Evolutionary conservation across 1,140 invertebrate genomes (phyloP), one percentile per base, ranked within the genome.

Genomic region (Drosophila albomicans): DNA sequence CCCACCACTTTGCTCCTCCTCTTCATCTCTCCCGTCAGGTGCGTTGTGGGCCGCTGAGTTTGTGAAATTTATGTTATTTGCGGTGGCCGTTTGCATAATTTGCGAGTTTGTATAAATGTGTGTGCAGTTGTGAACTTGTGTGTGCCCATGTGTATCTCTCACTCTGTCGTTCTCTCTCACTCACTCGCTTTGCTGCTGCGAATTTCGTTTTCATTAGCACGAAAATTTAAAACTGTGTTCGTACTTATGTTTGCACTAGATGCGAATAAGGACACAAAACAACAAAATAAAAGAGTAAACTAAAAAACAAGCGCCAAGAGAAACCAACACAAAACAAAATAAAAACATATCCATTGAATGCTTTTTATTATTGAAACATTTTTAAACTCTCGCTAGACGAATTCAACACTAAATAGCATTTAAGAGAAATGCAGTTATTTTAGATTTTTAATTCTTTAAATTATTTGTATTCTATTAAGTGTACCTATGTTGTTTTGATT

Each of bases 11-110:
- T 38, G 1, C 8, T 10, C 8, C 10, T 30, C n/a, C 38, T 35
- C 28, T 48, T 35, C 20, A 4, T 64, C 35, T 20, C 20, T n/a
- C 38, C 35, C 75, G 68, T 77, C 77, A 84, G 80, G 77, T 88
- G 85, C 74, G 85, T 88, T 86, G 79, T 66, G 64, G 78, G 73
- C 80, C 84, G 84, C 73, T 76, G 79, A 78, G 85, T 66, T 84
- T 88, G 77, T 71, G 80, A 88, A 88, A 88, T 88, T 88, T 88
- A 88, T 88, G 84, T 89, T 88, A 88, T 88, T 88, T 88, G 84
- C 84, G 84, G 84, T 88, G 65, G 85, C 85, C 84, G 84, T 89
- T 88, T 88, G 84, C 84, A 88, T 88, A 88, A 88, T 88, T 88
- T 88, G 84, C 84, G 84, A 89, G 85, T 84, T 81, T 89, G 85